Evolutionary conservation across 1,140 invertebrate genomes (phyloP), one percentile per base, ranked within the genome.

Genomic region (Ephestia elutella): DNA sequence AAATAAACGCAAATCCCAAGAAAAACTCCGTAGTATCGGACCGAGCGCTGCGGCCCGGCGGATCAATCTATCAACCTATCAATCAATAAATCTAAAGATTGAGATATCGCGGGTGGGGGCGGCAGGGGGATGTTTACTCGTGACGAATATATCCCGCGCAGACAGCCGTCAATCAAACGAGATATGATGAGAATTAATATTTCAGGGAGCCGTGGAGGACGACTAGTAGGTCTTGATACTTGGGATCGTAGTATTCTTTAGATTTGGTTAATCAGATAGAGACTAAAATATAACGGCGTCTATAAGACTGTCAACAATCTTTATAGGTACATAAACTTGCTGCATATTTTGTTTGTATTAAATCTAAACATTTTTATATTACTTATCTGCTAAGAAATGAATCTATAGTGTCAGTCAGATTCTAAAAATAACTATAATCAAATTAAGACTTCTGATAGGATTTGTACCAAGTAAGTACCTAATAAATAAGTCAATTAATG

Each of bases 131-230:
- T 76, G 75, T 78, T 77, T 76, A 76, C 70, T 71, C 76, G 71
- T 86, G 83, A 86, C 82, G 83, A 78, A 86, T 86, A 83, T 86
- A 82, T 84, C 74, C 75, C 71, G 71, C 73, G 79, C 70, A 85
- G 84, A 85, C 84, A 87, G 71, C 80, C 84, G 84, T 87, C 84
- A 87, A 85, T 87, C 84, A 85, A 75, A 57, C 71, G 62, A 65
- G 76, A 76, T 85, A 85, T 87, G 81, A 87, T 82, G 81, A 75
- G 82, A 84, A 87, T 83, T 87, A 87, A 87, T 87, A 87, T 87
- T 84, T 82, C 78, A 81, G 56, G 60, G 62, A 51, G 56, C 28
- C 18, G 13, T 59, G 44, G 68, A 70, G 30, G 13, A 56, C 66
- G 69, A 54, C 21, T 57, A 56, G 62, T 49, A 38, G 28, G 70